Evolutionary conservation across 2,888 invertebrate genomes (phyloP), one percentile per base, ranked within the genome.

Genomic region (Aphelenchoides bicaudatus): DNA sequence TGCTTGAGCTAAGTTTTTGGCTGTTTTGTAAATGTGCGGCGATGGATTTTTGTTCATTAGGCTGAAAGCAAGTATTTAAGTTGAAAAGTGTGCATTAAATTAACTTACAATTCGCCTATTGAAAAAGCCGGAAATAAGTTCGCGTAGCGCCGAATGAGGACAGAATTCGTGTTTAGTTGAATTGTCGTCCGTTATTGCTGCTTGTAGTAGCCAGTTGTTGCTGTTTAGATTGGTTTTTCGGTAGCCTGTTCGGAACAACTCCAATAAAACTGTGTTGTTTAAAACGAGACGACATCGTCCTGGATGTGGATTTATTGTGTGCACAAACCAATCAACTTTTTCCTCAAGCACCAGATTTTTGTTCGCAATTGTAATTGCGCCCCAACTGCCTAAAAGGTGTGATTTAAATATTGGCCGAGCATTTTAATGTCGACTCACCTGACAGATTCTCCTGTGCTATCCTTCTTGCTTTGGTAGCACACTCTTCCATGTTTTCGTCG

Each of bases 401-500:
- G 43, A n/a, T 43, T 6, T 8, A 21, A 43, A n/a, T n/a, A n/a
- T 8, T 6, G 25, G n/a, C 16, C 10, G 43, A 19, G 16, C 10
- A 6, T 43, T 19, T n/a, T n/a, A n/a, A n/a, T n/a, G n/a, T n/a
- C n/a, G n/a, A 21, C 43, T 43, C 27, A 52, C 52, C 52, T 2
- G 52, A 51, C 19, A 50, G 52, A 50, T 43, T 50, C 16, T 51
- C 28, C 53, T 51, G 52, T 13, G 52, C 52, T 23, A 51, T 21
- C 27, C 19, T 8, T 19, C 52, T 13, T 0, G 53, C 8, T 8
- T 28, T 51, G 10, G 52, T 51, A 10, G 52, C 52, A 3, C 52
- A 51, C n/a, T 51, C 52, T 25, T 51, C 52, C 52, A 43, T 21
- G 48, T 51, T 27, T 23, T 27, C 48, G 19, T 28, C 48, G 27